Conservation (phyloP, 2,797 vertebrate genomes). For the Aulostomus chinensis region DNA sequence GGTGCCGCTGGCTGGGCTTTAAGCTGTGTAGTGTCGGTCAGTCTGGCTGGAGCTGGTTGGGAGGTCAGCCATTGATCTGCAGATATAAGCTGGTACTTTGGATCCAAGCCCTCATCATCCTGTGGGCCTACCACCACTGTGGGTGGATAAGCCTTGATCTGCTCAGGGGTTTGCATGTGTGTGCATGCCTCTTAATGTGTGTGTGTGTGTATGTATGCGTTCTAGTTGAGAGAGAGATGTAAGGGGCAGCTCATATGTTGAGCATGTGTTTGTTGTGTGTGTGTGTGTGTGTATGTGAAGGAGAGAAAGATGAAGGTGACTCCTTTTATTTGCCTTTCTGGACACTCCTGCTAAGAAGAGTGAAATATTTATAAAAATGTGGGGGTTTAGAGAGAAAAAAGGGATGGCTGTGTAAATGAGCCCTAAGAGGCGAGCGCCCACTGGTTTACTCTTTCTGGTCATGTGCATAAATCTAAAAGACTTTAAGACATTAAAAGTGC, state of each 20-base stretch:
- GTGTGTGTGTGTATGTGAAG: too few relatives aligned
- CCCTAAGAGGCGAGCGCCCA: not conserved
- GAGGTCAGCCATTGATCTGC: constrained; percentile 77
- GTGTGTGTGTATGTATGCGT: not conserved
- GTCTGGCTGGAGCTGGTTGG: constrained; percentile 50
- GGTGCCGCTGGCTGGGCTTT: constrained; percentile 51
- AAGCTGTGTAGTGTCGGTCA: constrained; percentile 55
- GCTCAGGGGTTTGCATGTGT: constrained; percentile 39
- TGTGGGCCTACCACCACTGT: constrained; percentile 51
- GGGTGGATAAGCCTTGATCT: constrained; percentile 76
- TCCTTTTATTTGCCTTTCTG: constrained; percentile 10
- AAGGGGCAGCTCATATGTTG: not conserved
- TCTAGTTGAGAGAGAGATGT: constrained; percentile 18
- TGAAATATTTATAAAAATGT: too few relatives aligned
- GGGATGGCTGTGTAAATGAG: not conserved
- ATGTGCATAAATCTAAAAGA: not conserved
- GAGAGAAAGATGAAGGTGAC: not conserved
- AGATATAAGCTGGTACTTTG: constrained; percentile 74
- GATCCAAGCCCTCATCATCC: constrained; percentile 70
- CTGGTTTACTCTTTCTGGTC: not conserved
- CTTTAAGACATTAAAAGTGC: too few relatives aligned
- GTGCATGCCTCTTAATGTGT: constrained; percentile 5
- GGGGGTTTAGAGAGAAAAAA: not conserved
- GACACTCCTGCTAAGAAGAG: not conserved
- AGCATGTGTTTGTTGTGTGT: too few relatives aligned